Percentiles rank a stretch among this genome's conserved stretches.
phyloP scores from a whole-genome alignment of 2,888 invertebrate species.

The Ennomos fuscantarius region DNA sequence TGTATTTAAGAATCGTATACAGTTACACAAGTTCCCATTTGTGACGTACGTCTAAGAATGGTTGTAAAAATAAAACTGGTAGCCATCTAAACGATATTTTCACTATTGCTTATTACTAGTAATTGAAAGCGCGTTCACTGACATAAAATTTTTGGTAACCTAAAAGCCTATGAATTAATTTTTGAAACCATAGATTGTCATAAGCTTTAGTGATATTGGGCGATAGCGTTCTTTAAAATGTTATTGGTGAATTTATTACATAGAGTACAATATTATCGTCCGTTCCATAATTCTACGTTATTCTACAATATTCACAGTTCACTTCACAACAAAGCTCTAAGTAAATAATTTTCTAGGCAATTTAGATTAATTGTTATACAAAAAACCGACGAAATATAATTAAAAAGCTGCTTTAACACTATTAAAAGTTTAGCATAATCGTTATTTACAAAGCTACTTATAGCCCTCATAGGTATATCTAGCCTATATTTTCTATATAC shows the following conservation, averaged over 20 bases:
- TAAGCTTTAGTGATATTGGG: background rate
- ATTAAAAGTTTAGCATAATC: conserved; percentile 52
- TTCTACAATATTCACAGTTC: conserved; percentile 53
- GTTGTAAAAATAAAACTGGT: background rate
- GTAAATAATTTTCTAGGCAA: conserved; percentile 48
- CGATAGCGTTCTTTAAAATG: background rate
- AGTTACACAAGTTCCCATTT: background rate
- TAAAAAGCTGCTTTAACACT: conserved; percentile 56
- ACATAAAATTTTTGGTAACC: conserved; percentile 2
- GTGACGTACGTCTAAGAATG: too few species aligned
- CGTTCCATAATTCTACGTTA: conserved; percentile 19
- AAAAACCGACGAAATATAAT: conserved; percentile 50
- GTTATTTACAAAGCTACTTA: conserved; percentile 65
- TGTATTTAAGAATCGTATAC: conserved; percentile 1
- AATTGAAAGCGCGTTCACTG: background rate
- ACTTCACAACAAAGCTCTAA: conserved; percentile 45
- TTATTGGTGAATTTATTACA: conserved; percentile 1
- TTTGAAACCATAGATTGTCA: too few species aligned
- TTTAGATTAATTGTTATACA: conserved; percentile 43
- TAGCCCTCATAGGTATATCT: conserved; percentile 30
- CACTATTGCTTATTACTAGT: too few species aligned
- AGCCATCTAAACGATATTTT: background rate
- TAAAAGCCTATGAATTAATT: too few species aligned
- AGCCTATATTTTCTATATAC: conserved; percentile 30
- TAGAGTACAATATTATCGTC: conserved; percentile 1